Base-by-base conservation (phyloP, 1,140 invertebrate species). In the Plutomurus gul region DNA sequence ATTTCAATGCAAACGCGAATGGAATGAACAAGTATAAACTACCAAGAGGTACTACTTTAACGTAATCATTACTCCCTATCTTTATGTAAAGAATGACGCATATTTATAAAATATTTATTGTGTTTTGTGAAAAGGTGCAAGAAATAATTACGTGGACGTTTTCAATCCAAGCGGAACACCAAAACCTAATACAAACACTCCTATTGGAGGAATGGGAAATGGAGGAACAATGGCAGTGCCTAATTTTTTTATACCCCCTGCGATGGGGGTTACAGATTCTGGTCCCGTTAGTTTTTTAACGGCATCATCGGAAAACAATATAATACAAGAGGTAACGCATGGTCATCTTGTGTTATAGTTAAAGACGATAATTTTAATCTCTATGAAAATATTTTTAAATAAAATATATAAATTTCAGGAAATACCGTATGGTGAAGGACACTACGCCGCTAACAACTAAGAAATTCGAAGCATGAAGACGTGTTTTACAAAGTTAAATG, bases 141-240 rank as follows among this genome's bases (percentile, higher is more conserved):
- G 92, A 86, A 91, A 91, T 85, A 92, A 92, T 71, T 96, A 96
- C 86, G 93, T 96, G 72, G 94, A 96, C 87, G 92, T 96, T 36
- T 92, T 95, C 86, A 94, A 94, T 88, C 91, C 92, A 80, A 90
- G 89, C 25, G 37, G 36, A 20, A 71, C 47, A 8, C 65, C 27
- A 36, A 40, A 43, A 10, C 74, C 71, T 20, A 74, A 70, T 43
- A 25, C 56, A 1, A 33, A 33, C 36, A 33, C 56, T n/a, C 4
- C 25, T 0, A 8, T 36, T 4, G 70, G 36, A 22, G 65, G 60
- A 27, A 16, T 37, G 6, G 40, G 10, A 27, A 39, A 39, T 70
- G 51, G 56, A 36, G 30, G 27, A 20, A 7, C 51, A 20, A 78
- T 72, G 27, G 37, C 13, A 37, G 37, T 83, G 27, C 78, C 79